Conservation (phyloP, 2,888 invertebrate species). For the Aquatica leii region DNA sequence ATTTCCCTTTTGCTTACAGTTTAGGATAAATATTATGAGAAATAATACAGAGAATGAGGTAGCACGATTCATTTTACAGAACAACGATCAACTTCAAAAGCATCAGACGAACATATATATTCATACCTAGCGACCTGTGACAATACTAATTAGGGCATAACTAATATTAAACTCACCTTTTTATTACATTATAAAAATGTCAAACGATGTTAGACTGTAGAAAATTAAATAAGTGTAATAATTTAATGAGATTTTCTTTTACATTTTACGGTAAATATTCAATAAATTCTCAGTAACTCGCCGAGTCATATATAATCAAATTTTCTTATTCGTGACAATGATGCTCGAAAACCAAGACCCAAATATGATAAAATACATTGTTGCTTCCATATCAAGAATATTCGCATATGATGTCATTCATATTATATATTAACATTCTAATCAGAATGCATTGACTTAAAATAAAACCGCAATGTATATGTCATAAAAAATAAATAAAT, state of each 20-base stretch:
- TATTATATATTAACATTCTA: no score
- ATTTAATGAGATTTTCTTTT: neutral
- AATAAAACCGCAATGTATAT: no score
- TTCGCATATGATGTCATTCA: slow-evolving; percentile 13
- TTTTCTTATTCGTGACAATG: slow-evolving; percentile 30
- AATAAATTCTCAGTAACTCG: no score
- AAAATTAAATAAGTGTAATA: neutral
- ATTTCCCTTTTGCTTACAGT: no score
- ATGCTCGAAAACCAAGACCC: slow-evolving; percentile 37
- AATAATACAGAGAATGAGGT: slow-evolving; percentile 28
- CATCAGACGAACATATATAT: slow-evolving; percentile 27
- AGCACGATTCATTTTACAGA: slow-evolving; percentile 29
- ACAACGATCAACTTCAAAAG: slow-evolving; percentile 36
- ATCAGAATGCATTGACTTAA: no score
- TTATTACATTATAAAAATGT: slow-evolving; percentile 23
- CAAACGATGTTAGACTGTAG: slow-evolving; percentile 18
- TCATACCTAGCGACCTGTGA: slow-evolving; percentile 33
- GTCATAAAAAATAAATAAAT: no score
- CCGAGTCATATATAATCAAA: slow-evolving; percentile 34
- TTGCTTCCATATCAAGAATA: slow-evolving; percentile 26
- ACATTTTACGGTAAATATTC: no score
- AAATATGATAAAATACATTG: slow-evolving; percentile 37
- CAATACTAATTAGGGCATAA: slow-evolving; percentile 34
- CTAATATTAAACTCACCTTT: slow-evolving; percentile 29
- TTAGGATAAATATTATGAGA: slow-evolving; percentile 20